These are phyloP conservation scores for Lutjanus argentimaculatus DNA, from an alignment of 2,797 vertebrate genomes.

Conservation along the genomic window DNA sequence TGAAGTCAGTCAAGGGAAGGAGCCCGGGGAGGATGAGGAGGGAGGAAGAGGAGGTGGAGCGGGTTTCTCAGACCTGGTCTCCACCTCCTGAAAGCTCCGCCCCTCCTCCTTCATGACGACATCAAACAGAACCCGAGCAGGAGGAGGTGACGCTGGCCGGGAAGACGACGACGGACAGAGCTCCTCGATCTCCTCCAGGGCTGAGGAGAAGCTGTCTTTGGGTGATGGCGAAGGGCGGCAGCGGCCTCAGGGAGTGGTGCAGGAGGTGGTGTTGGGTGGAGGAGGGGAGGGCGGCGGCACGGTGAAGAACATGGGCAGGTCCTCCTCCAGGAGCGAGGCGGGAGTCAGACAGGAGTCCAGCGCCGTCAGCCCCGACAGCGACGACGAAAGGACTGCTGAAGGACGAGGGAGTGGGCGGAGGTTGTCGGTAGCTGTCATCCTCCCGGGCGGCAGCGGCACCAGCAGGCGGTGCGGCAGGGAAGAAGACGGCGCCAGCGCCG, in stretches of 20 bases:
- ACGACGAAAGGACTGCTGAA: slow-evolving; percentile 77
- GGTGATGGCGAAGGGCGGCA: slow-evolving; percentile 54
- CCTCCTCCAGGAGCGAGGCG: slow-evolving; percentile 90
- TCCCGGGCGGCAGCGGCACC: slow-evolving; percentile 47
- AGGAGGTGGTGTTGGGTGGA: slow-evolving; percentile 31
- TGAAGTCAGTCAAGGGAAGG: slow-evolving; percentile 92
- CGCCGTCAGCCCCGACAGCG: slow-evolving; percentile 55
- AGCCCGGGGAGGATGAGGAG: slow-evolving; percentile 65
- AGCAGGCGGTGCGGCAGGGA: slow-evolving; percentile 44
- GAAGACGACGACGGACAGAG: slow-evolving; percentile 82
- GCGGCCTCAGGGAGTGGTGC: slow-evolving; percentile 49
- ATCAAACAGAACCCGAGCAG: slow-evolving; percentile 21
- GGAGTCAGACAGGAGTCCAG: slow-evolving; percentile 92
- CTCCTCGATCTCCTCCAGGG: slow-evolving; percentile 92
- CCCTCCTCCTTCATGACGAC: slow-evolving; percentile 75
- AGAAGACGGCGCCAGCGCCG: slow-evolving; percentile 85
- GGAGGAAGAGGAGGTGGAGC: slow-evolving; percentile 75
- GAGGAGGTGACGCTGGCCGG: not conserved
- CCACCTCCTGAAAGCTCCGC: slow-evolving; percentile 59
- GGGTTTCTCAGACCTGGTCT: slow-evolving; percentile 69
- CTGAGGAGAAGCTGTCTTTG: slow-evolving; percentile 92
- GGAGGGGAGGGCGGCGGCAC: slow-evolving; percentile 70
- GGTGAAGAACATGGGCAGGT: slow-evolving; percentile 87
- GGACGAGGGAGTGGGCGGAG: slow-evolving; percentile 28
- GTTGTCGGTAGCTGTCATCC: slow-evolving; percentile 35